phyloP scores from a whole-genome alignment of 1,140 invertebrate genomes.

The Drosophila setifemur region DNA sequence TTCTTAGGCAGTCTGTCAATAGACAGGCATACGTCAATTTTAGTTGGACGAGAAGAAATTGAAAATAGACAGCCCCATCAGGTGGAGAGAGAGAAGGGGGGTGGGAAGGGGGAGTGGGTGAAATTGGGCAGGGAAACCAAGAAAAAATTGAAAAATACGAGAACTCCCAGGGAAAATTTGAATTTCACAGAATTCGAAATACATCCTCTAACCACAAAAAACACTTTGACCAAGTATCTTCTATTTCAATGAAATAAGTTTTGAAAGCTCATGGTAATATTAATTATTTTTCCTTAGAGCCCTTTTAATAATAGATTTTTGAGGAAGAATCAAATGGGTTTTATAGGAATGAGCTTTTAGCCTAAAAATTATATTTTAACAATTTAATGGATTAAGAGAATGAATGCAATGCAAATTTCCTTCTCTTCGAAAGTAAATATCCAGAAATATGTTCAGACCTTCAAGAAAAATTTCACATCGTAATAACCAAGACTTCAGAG shows the following conservation, averaged over 20 bases:
- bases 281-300: too few relatives aligned
- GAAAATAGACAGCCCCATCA: constrained; percentile 61
- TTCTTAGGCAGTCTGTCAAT: constrained; percentile 61
- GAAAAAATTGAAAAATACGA: constrained; percentile 38
- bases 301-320: too few relatives aligned
- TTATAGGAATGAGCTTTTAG: too few relatives aligned
- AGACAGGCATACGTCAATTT: constrained; percentile 68
- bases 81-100: too few relatives aligned
- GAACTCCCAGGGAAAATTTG: constrained; percentile 37
- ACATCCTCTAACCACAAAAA: constrained; percentile 1
- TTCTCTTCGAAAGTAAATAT: too few relatives aligned
- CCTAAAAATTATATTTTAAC: too few relatives aligned
- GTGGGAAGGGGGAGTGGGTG: too few relatives aligned
- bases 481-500: constrained; percentile 21
- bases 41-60: constrained; percentile 62
- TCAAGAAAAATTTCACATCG: constrained; percentile 40
- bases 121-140: neutral
- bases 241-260: neutral
- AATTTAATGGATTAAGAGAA: too few relatives aligned
- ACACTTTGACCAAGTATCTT: neutral
- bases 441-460: neutral
- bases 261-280: too few relatives aligned
- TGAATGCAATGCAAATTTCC: too few relatives aligned
- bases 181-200: constrained; percentile 12
- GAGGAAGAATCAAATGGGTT: too few relatives aligned